phyloP scores from a whole-genome alignment of 2,888 invertebrate species.

The Brachylomia viminalis region DNA sequence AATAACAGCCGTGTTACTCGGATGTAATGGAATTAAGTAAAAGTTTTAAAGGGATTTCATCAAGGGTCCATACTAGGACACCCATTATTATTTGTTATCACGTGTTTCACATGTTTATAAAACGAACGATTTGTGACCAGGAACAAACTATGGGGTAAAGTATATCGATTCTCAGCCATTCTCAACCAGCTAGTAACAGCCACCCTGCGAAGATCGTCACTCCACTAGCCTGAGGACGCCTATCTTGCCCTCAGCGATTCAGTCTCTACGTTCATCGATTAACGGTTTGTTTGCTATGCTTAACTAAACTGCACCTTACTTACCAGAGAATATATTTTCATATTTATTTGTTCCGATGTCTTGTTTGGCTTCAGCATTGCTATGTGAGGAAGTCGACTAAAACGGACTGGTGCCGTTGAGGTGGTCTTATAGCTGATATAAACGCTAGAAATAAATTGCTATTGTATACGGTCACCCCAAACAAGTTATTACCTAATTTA shows the following conservation, averaged over 20 bases:
- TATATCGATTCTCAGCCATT: background rate
- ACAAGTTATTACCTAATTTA: constrained; percentile 38
- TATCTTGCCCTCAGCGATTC: background rate
- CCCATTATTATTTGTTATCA: background rate
- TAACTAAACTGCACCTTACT: constrained; percentile 33
- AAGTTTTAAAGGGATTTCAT: background rate
- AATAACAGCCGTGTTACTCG: background rate
- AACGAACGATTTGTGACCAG: background rate
- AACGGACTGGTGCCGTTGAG: constrained; percentile 27
- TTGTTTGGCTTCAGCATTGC: constrained; percentile 24
- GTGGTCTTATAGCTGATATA: constrained; percentile 31
- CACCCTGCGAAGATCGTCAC: background rate
- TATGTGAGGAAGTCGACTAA: constrained; percentile 14
- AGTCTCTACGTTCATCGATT: background rate
- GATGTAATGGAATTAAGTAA: background rate
- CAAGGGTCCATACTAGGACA: background rate
- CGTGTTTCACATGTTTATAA: background rate
- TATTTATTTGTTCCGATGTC: constrained; percentile 37
- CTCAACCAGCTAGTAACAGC: background rate
- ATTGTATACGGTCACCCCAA: constrained; percentile 41
- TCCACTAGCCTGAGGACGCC: background rate
- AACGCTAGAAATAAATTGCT: constrained; percentile 46
- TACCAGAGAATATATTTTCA: constrained; percentile 52
- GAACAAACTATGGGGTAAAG: background rate
- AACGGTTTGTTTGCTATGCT: background rate